Percentiles rank a stretch among this genome's conserved stretches.
phyloP scores from a whole-genome alignment of 2,113 vertebrate genomes.

The Urocitellus parryii region DNA sequence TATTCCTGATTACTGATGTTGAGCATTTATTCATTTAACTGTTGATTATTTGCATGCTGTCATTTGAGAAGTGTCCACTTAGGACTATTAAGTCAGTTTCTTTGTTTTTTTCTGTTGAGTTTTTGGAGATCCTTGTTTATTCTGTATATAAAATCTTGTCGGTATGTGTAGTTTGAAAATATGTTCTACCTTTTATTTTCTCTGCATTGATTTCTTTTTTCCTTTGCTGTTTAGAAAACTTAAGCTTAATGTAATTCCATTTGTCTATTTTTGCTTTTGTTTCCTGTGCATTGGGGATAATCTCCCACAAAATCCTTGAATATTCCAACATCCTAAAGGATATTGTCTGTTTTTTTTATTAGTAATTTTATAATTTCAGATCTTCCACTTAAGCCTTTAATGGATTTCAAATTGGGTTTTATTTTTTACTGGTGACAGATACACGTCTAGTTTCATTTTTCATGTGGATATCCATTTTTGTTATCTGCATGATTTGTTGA shows the following conservation, averaged over 20 bases:
- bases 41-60: not conserved
- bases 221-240: not conserved
- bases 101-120: not conserved
- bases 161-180: not conserved
- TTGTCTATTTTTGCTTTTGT: not conserved
- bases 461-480: too few species aligned
- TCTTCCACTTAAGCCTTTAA: not conserved
- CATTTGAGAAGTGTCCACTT: not conserved
- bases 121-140: not conserved
- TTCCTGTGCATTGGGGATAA: not conserved
- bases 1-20: not conserved
- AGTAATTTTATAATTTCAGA: not conserved
- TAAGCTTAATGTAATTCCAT: not conserved
- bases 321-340: not conserved
- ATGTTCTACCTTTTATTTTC: not conserved
- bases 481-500: not conserved
- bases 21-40: not conserved
- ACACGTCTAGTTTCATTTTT: not conserved
- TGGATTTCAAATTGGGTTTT: not conserved
- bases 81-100: not conserved
- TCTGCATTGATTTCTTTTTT: not conserved
- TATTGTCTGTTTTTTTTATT: not conserved
- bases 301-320: not conserved
- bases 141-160: not conserved
- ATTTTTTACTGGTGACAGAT: not conserved